Conservation (phyloP, 2,113 vertebrate genomes). For the Oncorhynchus clarkii region DNA sequence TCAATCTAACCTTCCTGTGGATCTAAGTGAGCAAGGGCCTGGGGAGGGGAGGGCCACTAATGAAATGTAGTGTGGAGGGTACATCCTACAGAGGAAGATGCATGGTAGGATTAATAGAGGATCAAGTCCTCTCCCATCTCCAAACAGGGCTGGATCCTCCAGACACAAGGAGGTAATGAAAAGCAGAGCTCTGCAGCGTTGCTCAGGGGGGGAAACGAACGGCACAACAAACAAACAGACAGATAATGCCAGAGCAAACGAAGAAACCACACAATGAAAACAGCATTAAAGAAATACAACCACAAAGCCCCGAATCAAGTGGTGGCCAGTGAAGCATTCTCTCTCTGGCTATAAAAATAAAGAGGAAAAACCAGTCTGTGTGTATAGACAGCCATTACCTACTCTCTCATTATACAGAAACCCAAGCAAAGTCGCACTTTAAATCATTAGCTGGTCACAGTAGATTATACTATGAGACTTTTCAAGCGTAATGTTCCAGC, state of each 20-base stretch:
- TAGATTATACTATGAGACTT: conserved; percentile 25
- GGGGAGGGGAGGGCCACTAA: conserved; percentile 29
- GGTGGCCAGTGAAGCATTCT: background rate
- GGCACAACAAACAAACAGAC: conserved; percentile 48
- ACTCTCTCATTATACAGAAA: conserved; percentile 39
- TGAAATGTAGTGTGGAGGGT: conserved; percentile 22
- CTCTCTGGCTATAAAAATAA: conserved; percentile 9
- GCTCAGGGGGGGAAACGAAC: conserved; percentile 30
- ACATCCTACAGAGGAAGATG: conserved; percentile 28
- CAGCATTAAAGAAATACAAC: conserved; percentile 50
- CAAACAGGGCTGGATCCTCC: conserved; percentile 30
- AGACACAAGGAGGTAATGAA: conserved; percentile 59
- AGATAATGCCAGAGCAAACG: conserved; percentile 49
- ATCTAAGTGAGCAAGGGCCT: conserved; percentile 2
- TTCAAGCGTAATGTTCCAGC: conserved; percentile 18
- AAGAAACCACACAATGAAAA: conserved; percentile 59
- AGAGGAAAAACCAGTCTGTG: conserved; percentile 21
- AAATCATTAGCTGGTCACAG: conserved; percentile 48
- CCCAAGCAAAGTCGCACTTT: conserved; percentile 51
- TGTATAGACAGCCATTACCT: conserved; percentile 45
- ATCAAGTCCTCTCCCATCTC: conserved; percentile 14
- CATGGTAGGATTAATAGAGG: conserved; percentile 18
- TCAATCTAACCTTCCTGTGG: background rate
- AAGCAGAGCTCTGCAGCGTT: conserved; percentile 60
- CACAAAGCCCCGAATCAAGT: conserved; percentile 45